Percentiles rank a stretch among this genome's conserved stretches.
Evolutionary conservation across 2,888 invertebrate genomes (phyloP).

Genomic region (Tetranychus piercei): DNA sequence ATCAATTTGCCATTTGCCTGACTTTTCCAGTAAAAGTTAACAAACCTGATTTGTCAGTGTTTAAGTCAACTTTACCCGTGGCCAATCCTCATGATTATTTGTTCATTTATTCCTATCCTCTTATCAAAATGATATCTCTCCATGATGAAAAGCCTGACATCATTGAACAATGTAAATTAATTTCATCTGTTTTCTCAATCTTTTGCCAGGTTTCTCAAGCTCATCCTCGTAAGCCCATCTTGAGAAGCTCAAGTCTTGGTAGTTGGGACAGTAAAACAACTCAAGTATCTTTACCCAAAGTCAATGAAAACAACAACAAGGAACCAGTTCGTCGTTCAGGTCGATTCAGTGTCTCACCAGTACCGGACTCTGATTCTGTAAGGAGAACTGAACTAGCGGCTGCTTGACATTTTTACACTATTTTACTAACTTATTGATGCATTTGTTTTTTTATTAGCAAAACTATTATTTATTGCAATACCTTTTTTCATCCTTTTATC

Average conservation of each 20-base stretch:
- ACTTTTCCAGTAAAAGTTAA: too few relatives aligned
- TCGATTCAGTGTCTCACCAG: conserved; percentile 20
- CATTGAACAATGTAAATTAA: too few relatives aligned
- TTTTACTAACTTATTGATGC: not conserved
- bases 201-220: conserved; percentile 4
- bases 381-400: not conserved
- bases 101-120: too few relatives aligned
- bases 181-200: too few relatives aligned
- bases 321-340: conserved; percentile 12
- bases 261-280: conserved; percentile 12
- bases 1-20: too few relatives aligned
- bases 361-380: conserved; percentile 12
- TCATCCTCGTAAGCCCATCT: conserved; percentile 9
- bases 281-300: not conserved
- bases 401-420: not conserved
- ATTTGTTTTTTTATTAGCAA: not conserved
- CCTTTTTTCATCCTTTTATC: not conserved
- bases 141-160: too few relatives aligned
- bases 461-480: not conserved
- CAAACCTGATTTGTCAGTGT: too few relatives aligned
- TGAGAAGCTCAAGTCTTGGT: conserved; percentile 19
- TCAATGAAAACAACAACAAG: not conserved
- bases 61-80: too few relatives aligned
- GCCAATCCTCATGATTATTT: too few relatives aligned
- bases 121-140: too few relatives aligned